Base-by-base conservation (phyloP, 2,888 invertebrate genomes). In the Mystacides longicornis region DNA sequence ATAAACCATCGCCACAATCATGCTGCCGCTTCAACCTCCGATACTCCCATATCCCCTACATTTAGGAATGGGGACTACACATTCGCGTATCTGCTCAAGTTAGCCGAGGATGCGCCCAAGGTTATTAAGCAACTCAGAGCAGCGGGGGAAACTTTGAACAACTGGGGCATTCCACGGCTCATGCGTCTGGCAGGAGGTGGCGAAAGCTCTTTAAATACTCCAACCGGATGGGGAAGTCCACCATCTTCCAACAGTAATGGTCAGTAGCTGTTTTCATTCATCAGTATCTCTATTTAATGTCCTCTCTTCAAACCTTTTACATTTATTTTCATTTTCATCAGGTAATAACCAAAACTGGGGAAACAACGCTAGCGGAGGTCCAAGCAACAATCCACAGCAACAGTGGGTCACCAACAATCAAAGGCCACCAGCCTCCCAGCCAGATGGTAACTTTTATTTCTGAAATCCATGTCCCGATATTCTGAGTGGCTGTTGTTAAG, bases 151-250 rank as follows among this genome's bases (percentile, higher is more conserved):
- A 64, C 64, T 56, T 48, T 66, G 52, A 71, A 74, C 66, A 70
- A 71, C 62, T 85, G 84, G 84, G 83, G 83, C 47, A 79, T 81
- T 54, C 80, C 82, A 57, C 74, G 74, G 46, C 76, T 80, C 52
- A 71, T 87, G 65, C 79, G 86, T 62, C 78, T 90, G 59, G 76
- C 81, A 60, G 89, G 89, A 54, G 90, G 90, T 51, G 89, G 89
- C 56, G 90, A 90, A 71, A 88, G 85, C 72, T 87, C 89, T 46
- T 79, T 89, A 65, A 89, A 86, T 69, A 83, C 83, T 58, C 83
- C 87, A 57, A 81, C 84, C 56, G 87, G 86, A 63, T 89, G 89
- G 89, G 88, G 87, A 64, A 82, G 86, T 59, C 85, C 87, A 49
- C 87, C 86, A 54, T 74, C 85, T 42, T 81, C 83, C 65, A 83